These are phyloP conservation scores for Steinernema hermaphroditum DNA, from an alignment of 2,888 invertebrate genomes.

Conservation along the genomic window DNA sequence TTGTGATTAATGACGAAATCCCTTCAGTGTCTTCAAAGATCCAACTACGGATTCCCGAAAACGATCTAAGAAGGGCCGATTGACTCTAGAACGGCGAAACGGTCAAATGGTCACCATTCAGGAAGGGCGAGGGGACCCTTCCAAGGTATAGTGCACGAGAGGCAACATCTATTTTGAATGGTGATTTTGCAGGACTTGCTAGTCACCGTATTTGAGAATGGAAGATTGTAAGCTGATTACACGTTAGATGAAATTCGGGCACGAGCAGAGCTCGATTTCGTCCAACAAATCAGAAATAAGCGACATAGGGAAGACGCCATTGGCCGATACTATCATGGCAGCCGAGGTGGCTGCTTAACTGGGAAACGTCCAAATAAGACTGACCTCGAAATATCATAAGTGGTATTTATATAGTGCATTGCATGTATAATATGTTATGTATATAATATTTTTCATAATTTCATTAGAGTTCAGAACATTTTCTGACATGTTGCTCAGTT, in stretches of 20 bases:
- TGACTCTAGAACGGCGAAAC: conserved; percentile 67
- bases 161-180: neutral
- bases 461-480: neutral
- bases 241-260: conserved; percentile 68
- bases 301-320: neutral
- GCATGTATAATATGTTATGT: no score
- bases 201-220: conserved; percentile 70
- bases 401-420: neutral
- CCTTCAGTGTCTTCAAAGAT: conserved; percentile 70
- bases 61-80: conserved; percentile 69
- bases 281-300: conserved; percentile 24
- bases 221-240: conserved; percentile 68
- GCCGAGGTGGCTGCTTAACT: neutral
- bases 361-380: neutral
- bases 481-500: no score
- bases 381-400: neutral
- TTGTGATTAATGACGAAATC: conserved; percentile 68
- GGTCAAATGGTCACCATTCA: conserved; percentile 66
- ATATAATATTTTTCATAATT: no score
- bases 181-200: conserved; percentile 67
- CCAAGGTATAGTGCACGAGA: conserved; percentile 61
- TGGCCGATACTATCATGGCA: neutral
- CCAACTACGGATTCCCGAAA: conserved; percentile 70
- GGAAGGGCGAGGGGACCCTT: conserved; percentile 67
- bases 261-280: conserved; percentile 67